Percentiles rank a stretch among this genome's conserved stretches.
Evolutionary conservation across 2,888 invertebrate species (phyloP).

Genomic region (Balanococcus diminutus): DNA sequence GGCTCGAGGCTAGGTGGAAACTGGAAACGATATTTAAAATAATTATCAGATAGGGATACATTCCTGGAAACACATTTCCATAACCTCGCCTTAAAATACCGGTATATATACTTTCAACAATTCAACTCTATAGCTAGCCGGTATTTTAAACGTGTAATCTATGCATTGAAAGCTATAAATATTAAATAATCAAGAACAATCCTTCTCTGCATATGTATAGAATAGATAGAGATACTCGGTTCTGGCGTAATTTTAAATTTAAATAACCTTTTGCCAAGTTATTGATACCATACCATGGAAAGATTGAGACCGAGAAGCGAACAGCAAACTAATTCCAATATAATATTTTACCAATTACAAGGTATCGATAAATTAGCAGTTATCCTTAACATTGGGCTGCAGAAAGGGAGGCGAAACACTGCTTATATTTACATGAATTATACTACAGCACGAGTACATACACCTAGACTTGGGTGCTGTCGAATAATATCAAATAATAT

Average conservation of each 20-base stretch:
- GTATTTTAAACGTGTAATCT: neutral
- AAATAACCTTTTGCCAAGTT: neutral
- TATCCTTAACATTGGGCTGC: neutral
- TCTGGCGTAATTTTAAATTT: neutral
- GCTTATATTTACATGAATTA: constrained; percentile 18
- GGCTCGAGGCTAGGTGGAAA: neutral
- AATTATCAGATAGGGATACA: neutral
- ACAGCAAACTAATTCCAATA: neutral
- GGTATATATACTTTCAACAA: constrained; percentile 17
- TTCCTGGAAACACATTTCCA: constrained; percentile 8
- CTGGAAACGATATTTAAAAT: neutral
- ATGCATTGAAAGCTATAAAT: constrained; percentile 22
- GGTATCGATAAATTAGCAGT: neutral
- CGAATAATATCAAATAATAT: neutral
- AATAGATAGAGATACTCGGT: neutral
- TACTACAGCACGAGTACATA: neutral
- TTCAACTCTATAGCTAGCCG: too few species aligned
- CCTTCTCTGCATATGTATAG: neutral
- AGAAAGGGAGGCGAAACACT: neutral
- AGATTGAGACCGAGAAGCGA: too few species aligned
- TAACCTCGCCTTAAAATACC: constrained; percentile 38
- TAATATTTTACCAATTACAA: neutral
- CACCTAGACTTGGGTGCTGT: neutral
- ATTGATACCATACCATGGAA: too few species aligned
- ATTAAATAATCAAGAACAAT: constrained; percentile 27